Percentiles rank a stretch among this genome's conserved stretches.
Conservation (phyloP, 2,797 vertebrate species). For the Molossus alvarezi region DNA sequence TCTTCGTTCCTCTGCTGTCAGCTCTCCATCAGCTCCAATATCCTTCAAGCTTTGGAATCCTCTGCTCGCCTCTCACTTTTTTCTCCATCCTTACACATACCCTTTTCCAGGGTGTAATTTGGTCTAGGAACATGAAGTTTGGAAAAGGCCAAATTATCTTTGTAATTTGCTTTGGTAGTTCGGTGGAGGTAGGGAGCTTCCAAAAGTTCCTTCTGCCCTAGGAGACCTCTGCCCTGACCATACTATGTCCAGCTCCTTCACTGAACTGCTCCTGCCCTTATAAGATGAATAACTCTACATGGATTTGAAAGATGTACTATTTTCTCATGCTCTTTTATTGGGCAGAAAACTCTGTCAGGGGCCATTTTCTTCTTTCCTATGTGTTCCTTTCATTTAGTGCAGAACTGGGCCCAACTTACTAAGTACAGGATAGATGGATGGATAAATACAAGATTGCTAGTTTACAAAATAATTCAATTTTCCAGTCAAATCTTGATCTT, state of each 20-base stretch:
- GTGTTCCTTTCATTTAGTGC: background rate
- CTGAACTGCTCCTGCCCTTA: background rate
- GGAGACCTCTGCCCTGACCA: background rate
- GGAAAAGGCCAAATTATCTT: conserved; percentile 66
- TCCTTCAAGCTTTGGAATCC: conserved; percentile 49
- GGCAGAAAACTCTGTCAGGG: conserved; percentile 12
- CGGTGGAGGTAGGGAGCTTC: background rate
- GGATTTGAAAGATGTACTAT: background rate
- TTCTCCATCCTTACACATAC: background rate
- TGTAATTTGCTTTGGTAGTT: background rate
- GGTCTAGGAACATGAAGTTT: conserved; percentile 60
- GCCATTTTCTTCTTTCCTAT: background rate
- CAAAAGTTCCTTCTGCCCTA: background rate
- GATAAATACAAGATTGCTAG: background rate
- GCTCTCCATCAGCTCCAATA: conserved; percentile 65
- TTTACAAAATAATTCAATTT: conserved; percentile 31
- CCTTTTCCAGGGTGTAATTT: background rate
- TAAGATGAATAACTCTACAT: background rate
- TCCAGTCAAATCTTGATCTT: conserved; percentile 11
- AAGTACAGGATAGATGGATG: background rate
- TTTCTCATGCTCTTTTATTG: conserved; percentile 8
- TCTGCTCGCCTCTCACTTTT: conserved; percentile 51
- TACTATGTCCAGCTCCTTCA: background rate
- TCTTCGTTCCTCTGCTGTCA: conserved; percentile 33
- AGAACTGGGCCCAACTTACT: background rate